Conservation (phyloP, 2,797 vertebrate genomes). For the Picus viridis region DNA sequence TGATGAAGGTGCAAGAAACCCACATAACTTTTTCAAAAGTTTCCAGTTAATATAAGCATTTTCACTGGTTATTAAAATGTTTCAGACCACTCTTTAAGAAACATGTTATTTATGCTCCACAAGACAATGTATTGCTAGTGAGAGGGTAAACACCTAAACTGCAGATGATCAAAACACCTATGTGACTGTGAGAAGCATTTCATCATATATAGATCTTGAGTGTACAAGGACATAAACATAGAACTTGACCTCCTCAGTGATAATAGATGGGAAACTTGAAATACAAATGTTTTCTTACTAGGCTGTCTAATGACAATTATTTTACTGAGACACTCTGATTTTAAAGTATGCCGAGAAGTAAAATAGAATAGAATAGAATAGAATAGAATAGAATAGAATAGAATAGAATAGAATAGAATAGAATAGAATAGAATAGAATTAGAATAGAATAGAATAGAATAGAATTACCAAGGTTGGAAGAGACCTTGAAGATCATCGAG, state of each 20-base stretch:
- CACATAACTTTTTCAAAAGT: conserved; percentile 1
- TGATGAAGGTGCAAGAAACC: not conserved
- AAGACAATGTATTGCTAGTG: not conserved
- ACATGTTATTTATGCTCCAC: not conserved
- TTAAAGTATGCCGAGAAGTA: not conserved
- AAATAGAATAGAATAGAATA: too few species aligned
- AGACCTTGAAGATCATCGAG: too few species aligned
- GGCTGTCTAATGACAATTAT: not conserved
- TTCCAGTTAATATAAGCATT: conserved; percentile 11
- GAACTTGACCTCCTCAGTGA: not conserved
- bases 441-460: too few species aligned
- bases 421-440: too few species aligned
- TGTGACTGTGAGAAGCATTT: conserved; percentile 1
- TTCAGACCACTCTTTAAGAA: conserved; percentile 17
- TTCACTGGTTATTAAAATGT: conserved; percentile 16
- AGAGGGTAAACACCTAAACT: not conserved
- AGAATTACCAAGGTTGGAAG: too few species aligned
- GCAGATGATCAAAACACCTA: not conserved
- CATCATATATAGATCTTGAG: not conserved
- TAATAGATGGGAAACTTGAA: conserved; percentile 5
- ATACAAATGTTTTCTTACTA: not conserved
- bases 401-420: too few species aligned
- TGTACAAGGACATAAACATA: not conserved
- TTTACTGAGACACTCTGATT: not conserved
- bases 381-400: too few species aligned